Percentiles rank a stretch among this genome's conserved stretches.
phyloP scores from a whole-genome alignment of 2,113 vertebrate genomes.

The Lates calcarifer region DNA sequence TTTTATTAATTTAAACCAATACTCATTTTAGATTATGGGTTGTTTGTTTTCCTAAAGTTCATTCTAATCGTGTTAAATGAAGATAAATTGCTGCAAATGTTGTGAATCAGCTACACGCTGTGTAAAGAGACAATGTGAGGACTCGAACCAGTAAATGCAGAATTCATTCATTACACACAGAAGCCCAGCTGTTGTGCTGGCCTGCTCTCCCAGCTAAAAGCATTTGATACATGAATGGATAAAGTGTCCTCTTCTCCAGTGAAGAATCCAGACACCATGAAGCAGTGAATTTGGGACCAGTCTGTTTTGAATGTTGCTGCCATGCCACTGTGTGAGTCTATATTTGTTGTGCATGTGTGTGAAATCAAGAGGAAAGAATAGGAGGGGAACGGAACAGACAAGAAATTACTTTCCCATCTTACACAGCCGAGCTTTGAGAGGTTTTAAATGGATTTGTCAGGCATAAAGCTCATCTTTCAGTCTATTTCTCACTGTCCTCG shows the following conservation, averaged over 20 bases:
- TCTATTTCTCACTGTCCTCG: conserved; percentile 19
- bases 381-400: conserved; percentile 8
- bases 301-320: conserved; percentile 41
- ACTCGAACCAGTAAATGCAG: conserved; percentile 4
- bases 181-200: conserved; percentile 63
- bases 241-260: conserved; percentile 41
- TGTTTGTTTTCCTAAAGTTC: neutral
- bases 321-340: conserved; percentile 27
- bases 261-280: conserved; percentile 42
- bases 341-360: conserved; percentile 27
- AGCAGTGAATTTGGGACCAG: conserved; percentile 48
- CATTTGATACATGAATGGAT: conserved; percentile 46
- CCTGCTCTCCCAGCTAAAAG: neutral
- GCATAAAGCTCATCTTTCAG: conserved; percentile 23
- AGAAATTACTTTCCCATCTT: conserved; percentile 49
- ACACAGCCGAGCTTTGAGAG: neutral
- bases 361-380: conserved; percentile 23
- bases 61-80: neutral
- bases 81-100: neutral
- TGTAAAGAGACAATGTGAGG: neutral
- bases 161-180: conserved; percentile 20
- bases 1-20: neutral
- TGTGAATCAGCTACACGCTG: neutral
- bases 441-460: conserved; percentile 60
- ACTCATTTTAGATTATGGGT: neutral